Conservation (phyloP, 2,888 invertebrate species). For the Diabrotica balteata region DNA sequence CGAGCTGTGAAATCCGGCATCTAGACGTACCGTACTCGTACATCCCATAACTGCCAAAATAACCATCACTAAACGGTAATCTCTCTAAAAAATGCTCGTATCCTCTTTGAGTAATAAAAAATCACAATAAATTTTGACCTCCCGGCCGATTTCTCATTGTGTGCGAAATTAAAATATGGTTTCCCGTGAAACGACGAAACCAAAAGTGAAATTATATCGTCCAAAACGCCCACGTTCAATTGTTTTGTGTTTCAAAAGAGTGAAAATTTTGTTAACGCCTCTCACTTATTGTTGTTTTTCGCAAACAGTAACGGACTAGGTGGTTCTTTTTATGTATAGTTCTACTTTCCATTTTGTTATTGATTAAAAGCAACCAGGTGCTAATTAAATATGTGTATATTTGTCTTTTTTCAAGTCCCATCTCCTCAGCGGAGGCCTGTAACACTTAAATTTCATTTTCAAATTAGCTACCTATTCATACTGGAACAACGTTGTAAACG, state of each 20-base stretch:
- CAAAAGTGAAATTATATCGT: conserved; percentile 30
- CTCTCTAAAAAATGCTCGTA: not conserved
- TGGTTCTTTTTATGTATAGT: too few relatives aligned
- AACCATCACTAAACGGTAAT: conserved; percentile 13
- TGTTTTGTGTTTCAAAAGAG: conserved; percentile 27
- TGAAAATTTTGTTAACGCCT: conserved; percentile 25
- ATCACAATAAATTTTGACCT: conserved; percentile 13
- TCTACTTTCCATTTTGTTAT: too few relatives aligned
- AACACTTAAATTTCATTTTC: too few relatives aligned
- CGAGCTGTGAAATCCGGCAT: not conserved
- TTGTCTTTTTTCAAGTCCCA: too few relatives aligned
- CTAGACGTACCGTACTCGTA: not conserved
- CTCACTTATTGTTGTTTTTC: not conserved
- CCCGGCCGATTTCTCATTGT: conserved; percentile 11
- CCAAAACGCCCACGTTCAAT: conserved; percentile 27
- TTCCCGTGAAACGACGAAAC: conserved; percentile 20
- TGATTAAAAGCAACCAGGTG: too few relatives aligned
- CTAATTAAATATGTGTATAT: too few relatives aligned
- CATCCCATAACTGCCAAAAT: conserved; percentile 6
- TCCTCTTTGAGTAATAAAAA: conserved; percentile 11
- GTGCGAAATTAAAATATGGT: conserved; percentile 11
- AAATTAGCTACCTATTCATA: too few relatives aligned
- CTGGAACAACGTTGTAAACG: too few relatives aligned
- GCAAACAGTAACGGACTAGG: conserved; percentile 5
- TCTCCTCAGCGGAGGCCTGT: too few relatives aligned